phyloP scores from a whole-genome alignment of 2,888 invertebrate species.

The Antheraea yamamai region DNA sequence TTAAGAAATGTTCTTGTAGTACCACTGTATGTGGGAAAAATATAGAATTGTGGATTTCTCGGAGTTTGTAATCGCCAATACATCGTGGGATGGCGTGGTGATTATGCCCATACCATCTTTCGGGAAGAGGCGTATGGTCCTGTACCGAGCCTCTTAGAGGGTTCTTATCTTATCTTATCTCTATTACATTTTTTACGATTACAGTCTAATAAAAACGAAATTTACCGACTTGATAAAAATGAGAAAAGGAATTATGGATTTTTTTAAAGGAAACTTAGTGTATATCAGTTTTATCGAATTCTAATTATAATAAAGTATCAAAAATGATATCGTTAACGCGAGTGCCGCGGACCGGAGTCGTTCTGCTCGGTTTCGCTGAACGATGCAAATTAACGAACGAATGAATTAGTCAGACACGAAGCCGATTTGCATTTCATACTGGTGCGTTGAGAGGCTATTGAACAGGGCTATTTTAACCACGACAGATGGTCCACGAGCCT shows the following conservation, averaged over 20 bases:
- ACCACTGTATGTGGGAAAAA: no score
- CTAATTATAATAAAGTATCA: conserved; percentile 21
- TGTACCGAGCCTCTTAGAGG: no score
- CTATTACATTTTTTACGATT: no score
- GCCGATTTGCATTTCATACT: conserved; percentile 58
- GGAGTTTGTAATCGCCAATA: no score
- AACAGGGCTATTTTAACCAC: conserved; percentile 3
- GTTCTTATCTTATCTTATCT: no score
- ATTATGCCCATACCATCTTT: no score
- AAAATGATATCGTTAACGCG: conserved; percentile 25
- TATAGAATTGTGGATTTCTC: no score
- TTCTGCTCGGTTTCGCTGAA: conserved; percentile 26
- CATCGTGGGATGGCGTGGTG: no score
- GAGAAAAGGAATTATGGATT: not conserved
- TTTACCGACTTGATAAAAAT: not conserved
- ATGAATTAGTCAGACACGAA: conserved; percentile 55
- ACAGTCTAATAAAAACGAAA: not conserved
- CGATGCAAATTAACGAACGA: conserved; percentile 54
- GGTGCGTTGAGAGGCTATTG: conserved; percentile 3
- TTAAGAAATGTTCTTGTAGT: no score
- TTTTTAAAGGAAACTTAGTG: not conserved
- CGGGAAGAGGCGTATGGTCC: no score
- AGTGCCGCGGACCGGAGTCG: not conserved
- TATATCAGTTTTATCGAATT: not conserved
- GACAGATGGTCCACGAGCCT: not conserved